phyloP scores from a whole-genome alignment of 1,140 invertebrate species.

The Pseudomyrmex gracilis region DNA sequence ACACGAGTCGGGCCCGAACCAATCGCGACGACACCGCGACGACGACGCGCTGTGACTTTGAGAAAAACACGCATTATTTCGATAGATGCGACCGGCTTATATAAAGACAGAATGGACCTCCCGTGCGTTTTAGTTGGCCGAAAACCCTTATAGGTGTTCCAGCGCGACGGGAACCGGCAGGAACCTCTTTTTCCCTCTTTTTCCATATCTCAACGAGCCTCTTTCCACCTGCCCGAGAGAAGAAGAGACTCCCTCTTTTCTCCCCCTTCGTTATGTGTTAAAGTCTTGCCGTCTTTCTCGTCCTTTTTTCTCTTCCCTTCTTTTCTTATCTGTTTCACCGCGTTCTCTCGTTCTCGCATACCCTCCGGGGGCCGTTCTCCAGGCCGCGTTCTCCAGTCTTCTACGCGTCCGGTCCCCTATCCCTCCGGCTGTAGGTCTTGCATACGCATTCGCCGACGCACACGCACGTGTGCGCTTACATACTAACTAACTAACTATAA shows the following conservation, averaged over 20 bases:
- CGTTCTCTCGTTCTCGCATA: background rate
- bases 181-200: background rate
- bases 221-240: too few species aligned
- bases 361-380: conserved; percentile 10
- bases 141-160: conserved; percentile 11
- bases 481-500: conserved; percentile 31
- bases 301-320: background rate
- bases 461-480: conserved; percentile 23
- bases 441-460: conserved; percentile 12
- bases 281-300: background rate
- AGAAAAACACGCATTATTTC: conserved; percentile 10
- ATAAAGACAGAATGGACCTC: conserved; percentile 2
- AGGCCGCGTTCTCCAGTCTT: conserved; percentile 1
- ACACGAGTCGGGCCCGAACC: background rate
- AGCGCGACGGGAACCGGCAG: too few species aligned
- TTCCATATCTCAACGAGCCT: too few species aligned
- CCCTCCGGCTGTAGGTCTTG: conserved; percentile 34
- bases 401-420: background rate
- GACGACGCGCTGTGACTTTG: background rate
- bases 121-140: conserved; percentile 17
- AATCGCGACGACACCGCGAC: background rate
- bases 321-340: background rate
- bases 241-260: too few species aligned
- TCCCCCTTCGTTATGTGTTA: background rate
- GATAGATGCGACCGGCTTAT: conserved; percentile 14